These are phyloP conservation scores for Neodon shergylaensis DNA, from an alignment of 2,113 vertebrate species.

Conservation along the genomic window DNA sequence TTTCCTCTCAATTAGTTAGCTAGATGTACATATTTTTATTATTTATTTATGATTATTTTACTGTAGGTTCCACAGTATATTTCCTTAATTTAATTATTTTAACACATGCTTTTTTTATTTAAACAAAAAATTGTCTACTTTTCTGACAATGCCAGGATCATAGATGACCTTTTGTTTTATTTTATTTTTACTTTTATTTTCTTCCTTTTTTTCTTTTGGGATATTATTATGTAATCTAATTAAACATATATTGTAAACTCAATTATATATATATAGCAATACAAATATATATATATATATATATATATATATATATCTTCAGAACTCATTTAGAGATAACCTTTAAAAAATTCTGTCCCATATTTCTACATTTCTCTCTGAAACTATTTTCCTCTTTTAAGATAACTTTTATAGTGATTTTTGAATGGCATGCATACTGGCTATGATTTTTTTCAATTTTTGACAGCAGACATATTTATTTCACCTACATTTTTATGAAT, in stretches of 20 bases:
- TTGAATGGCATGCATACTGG: background rate
- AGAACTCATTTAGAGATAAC: slow-evolving; percentile 22
- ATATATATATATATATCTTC: background rate
- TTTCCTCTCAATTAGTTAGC: background rate
- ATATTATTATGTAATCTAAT: slow-evolving; percentile 18
- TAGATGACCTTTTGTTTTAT: slow-evolving; percentile 28
- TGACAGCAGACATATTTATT: slow-evolving; percentile 51
- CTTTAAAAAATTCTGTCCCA: background rate
- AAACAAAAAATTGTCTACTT: background rate
- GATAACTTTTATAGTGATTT: slow-evolving; percentile 37
- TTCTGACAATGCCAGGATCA: background rate
- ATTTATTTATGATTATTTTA: background rate
- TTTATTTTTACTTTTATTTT: slow-evolving; percentile 21
- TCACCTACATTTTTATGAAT: slow-evolving; percentile 36
- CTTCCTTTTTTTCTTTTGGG: slow-evolving; percentile 11
- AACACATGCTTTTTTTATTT: slow-evolving; percentile 25
- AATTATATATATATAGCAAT: background rate
- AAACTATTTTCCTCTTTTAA: slow-evolving; percentile 44
- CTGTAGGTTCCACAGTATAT: background rate
- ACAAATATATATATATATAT: background rate
- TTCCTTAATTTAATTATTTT: slow-evolving; percentile 21
- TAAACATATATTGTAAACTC: slow-evolving; percentile 17
- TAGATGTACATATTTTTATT: background rate
- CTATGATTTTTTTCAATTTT: slow-evolving; percentile 41
- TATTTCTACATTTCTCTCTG: slow-evolving; percentile 44